Percentiles rank a stretch among this genome's conserved stretches.
Conservation (phyloP, 2,113 vertebrate genomes). For the Chloropsis hardwickii region DNA sequence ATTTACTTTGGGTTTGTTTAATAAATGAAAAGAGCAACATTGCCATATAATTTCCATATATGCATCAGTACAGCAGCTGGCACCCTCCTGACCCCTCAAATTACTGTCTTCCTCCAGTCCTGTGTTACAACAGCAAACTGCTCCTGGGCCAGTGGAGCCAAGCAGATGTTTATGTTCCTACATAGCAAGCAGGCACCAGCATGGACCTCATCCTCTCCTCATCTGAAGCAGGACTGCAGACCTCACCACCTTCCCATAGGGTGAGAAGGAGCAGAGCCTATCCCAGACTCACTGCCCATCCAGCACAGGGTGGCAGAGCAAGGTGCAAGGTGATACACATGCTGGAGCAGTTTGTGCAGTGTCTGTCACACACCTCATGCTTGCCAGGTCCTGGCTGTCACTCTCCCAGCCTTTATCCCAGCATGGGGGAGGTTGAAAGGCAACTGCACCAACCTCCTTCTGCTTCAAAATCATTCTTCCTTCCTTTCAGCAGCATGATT, state of each 20-base stretch:
- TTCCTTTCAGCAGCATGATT: not conserved
- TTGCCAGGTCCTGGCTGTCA: not conserved
- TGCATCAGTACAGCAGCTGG: not conserved
- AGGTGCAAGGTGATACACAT: fast-evolving
- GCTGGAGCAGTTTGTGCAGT: not conserved
- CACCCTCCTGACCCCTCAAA: not conserved
- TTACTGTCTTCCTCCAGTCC: not conserved
- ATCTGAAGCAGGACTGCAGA: not conserved
- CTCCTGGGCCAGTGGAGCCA: fast-evolving
- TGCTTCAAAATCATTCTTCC: not conserved
- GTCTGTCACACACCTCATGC: not conserved
- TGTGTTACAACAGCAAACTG: not conserved
- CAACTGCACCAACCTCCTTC: not conserved
- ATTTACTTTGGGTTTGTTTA: not conserved
- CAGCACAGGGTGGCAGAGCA: not conserved
- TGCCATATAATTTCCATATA: not conserved
- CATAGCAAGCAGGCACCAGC: not conserved
- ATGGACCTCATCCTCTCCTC: not conserved
- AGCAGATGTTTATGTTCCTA: not conserved
- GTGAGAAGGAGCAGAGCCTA: fast-evolving
- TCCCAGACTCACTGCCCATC: not conserved
- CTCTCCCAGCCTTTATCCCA: not conserved
- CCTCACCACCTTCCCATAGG: not conserved
- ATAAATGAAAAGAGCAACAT: not conserved
- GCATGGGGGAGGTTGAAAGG: not conserved